Percentiles rank a stretch among this genome's conserved stretches.
These are phyloP conservation scores for Dorcus parallelipipedus DNA, from an alignment of 2,888 invertebrate species.

Conservation along the genomic window DNA sequence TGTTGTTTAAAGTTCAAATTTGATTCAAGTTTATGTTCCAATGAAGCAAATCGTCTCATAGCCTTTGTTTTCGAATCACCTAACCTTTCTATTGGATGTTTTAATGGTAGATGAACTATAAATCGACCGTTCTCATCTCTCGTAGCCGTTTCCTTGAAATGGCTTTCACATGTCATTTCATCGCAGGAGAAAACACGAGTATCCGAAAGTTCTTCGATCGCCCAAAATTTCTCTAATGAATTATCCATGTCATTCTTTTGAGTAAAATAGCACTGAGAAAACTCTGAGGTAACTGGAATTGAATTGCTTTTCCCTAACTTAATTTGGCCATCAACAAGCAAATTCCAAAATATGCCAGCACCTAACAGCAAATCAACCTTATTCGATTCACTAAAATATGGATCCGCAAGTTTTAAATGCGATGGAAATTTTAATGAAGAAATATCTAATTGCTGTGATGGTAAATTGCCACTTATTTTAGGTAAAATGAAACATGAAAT, in stretches of 20 bases:
- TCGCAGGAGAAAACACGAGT: too few species aligned
- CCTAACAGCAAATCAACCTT: neutral
- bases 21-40: constrained; percentile 16
- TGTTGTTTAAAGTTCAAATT: constrained; percentile 9
- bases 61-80: constrained; percentile 14
- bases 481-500: neutral
- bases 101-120: neutral
- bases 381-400: neutral
- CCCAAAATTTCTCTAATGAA: too few species aligned
- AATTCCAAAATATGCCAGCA: neutral
- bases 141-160: neutral
- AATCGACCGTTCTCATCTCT: neutral
- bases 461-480: neutral
- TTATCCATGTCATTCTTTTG: too few species aligned
- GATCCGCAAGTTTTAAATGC: neutral
- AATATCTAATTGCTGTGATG: neutral
- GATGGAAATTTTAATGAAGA: neutral
- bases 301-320: neutral
- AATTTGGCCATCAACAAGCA: neutral
- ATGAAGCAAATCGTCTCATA: constrained; percentile 10
- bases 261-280: too few species aligned
- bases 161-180: too few species aligned
- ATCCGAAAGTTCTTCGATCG: too few species aligned
- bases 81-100: neutral
- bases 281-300: too few species aligned